Percentiles rank a stretch among this genome's conserved stretches.
Evolutionary conservation across 35 echinoderm and acorn worm species (phyloP).

Genomic region (Apostichopus californicus): DNA sequence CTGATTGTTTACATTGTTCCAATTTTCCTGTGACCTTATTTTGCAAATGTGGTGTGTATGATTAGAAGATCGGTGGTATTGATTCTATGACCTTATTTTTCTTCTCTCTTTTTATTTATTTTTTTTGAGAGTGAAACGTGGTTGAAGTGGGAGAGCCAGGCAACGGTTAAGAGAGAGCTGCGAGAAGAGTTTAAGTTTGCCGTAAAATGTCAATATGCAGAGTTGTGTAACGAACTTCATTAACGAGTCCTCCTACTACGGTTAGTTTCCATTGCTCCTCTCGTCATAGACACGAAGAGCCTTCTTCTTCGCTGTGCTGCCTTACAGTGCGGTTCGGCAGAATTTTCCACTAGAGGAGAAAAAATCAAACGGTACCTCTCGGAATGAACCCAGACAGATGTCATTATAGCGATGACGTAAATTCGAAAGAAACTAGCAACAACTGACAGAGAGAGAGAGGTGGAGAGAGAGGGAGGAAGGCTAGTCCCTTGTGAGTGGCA

Average conservation of each 20-base stretch:
- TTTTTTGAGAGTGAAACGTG: not conserved
- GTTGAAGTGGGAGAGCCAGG: not conserved
- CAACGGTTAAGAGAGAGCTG: not conserved
- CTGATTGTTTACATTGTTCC: constrained; percentile 4
- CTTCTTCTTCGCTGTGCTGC: not conserved
- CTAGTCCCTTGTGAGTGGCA: not conserved
- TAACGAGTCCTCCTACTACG: not conserved
- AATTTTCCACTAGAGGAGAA: not conserved
- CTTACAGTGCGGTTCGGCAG: too few species aligned
- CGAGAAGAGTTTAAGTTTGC: not conserved
- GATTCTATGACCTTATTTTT: not conserved
- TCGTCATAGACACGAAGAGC: not conserved
- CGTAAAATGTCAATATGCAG: not conserved
- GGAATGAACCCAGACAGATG: not conserved
- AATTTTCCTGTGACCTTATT: not conserved
- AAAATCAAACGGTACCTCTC: not conserved
- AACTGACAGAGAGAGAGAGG: not conserved
- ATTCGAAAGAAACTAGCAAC: not conserved
- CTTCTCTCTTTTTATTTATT: not conserved
- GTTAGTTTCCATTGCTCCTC: not conserved
- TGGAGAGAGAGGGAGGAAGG: not conserved
- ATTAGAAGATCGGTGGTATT: constrained; percentile 1
- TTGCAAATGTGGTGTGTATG: not conserved
- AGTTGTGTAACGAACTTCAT: not conserved
- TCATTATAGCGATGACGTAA: not conserved